Evolutionary conservation across 2,797 vertebrate genomes (phyloP).

Genomic region (Argya squamiceps): DNA sequence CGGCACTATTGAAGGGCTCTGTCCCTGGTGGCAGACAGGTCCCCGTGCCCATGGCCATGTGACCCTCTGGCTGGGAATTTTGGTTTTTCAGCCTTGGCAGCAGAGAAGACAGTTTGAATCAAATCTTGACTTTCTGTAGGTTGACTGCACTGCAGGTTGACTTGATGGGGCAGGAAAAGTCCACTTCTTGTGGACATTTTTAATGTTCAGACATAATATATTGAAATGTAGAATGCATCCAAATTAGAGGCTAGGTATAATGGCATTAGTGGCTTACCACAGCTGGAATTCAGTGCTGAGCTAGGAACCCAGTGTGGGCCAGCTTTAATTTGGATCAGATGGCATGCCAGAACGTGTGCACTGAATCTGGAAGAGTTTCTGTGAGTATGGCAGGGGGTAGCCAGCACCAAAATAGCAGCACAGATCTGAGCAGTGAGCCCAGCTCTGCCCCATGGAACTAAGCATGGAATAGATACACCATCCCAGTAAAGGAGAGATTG

Average conservation of each 20-base stretch:
- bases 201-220: constrained; percentile 23
- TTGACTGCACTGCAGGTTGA: not conserved
- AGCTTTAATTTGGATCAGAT: constrained; percentile 57
- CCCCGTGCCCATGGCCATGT: fast-evolving
- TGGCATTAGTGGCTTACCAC: constrained; percentile 37
- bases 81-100: not conserved
- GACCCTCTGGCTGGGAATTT: not conserved
- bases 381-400: not conserved
- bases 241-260: constrained; percentile 58
- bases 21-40: not conserved
- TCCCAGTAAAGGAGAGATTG: not conserved
- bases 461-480: not conserved
- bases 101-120: not conserved
- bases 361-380: not conserved
- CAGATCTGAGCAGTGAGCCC: not conserved
- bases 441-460: not conserved
- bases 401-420: not conserved
- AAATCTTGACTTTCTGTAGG: not conserved
- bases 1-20: not conserved
- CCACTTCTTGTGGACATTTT: constrained; percentile 5
- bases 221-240: constrained; percentile 51
- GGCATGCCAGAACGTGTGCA: not conserved
- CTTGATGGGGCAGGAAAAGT: not conserved
- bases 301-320: not conserved
- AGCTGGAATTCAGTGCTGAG: constrained; percentile 51